Conservation (phyloP, 2,797 vertebrate species). For the Enteromius paludinosus region DNA sequence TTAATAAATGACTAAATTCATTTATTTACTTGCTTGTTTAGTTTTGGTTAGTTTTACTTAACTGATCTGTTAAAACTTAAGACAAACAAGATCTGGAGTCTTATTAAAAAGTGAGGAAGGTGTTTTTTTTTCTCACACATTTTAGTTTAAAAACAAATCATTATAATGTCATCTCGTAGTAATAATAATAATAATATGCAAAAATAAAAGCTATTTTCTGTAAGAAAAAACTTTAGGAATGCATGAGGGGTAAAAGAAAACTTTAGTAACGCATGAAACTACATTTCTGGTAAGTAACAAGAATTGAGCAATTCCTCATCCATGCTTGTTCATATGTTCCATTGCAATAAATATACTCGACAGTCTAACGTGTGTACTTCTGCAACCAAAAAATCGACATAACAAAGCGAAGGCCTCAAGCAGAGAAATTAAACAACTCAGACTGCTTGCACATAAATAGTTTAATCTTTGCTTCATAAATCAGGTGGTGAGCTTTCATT, state of each 20-base stretch:
- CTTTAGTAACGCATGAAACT: neutral
- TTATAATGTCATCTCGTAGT: neutral
- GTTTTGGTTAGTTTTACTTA: no score
- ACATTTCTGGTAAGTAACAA: constrained; percentile 3
- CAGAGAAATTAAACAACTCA: constrained; percentile 72
- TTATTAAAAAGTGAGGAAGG: no score
- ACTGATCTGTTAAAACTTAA: no score
- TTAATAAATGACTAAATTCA: no score
- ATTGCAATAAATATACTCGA: constrained; percentile 41
- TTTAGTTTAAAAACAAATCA: neutral
- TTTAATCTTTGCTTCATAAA: constrained; percentile 73
- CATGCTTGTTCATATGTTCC: constrained; percentile 19
- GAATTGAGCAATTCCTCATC: neutral
- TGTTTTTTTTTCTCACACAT: neutral
- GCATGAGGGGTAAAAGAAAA: neutral
- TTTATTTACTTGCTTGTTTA: no score
- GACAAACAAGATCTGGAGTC: no score
- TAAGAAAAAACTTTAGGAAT: neutral
- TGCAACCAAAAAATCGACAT: constrained; percentile 42
- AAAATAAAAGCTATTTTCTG: neutral
- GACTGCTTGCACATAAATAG: constrained; percentile 72
- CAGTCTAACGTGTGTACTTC: constrained; percentile 34
- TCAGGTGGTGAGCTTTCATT: constrained; percentile 69
- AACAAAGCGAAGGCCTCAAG: constrained; percentile 66
- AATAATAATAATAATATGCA: neutral